phyloP scores from a whole-genome alignment of 2,113 vertebrate genomes.

The Cyphomyrus plagiostoma region DNA sequence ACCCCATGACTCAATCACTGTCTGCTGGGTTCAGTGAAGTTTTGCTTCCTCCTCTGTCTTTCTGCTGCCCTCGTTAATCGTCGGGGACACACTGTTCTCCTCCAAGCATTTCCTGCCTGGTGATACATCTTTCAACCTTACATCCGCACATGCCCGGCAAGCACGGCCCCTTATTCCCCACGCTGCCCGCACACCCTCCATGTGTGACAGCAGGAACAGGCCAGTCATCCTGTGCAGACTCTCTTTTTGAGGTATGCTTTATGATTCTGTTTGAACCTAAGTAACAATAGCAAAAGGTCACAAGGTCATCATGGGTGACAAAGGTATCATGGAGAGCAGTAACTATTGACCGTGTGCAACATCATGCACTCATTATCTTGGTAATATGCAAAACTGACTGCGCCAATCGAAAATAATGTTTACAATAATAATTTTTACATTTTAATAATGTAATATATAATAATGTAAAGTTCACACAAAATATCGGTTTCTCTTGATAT shows the following conservation, averaged over 20 bases:
- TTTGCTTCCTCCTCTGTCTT: not conserved
- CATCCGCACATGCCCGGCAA: not conserved
- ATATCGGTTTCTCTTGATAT: not conserved
- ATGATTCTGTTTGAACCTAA: not conserved
- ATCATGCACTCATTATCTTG: not conserved
- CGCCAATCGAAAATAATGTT: not conserved
- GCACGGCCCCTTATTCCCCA: not conserved
- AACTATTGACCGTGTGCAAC: not conserved
- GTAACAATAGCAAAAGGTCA: not conserved
- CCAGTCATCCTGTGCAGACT: not conserved
- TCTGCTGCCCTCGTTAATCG: not conserved
- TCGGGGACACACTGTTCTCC: constrained; percentile 1
- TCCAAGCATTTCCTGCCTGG: constrained; percentile 6
- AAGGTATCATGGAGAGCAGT: not conserved
- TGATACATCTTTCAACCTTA: constrained; percentile 3
- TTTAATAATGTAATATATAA: not conserved
- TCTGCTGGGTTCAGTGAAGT: not conserved
- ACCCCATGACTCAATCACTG: not conserved
- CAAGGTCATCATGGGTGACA: not conserved
- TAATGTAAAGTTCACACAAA: not conserved
- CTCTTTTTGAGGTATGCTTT: not conserved
- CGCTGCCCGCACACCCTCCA: not conserved
- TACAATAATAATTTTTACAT: not conserved
- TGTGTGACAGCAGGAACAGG: not conserved
- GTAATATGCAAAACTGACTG: not conserved